Evolutionary conservation across 2,113 vertebrate genomes (phyloP).

Genomic region (Willisornis vidua): DNA sequence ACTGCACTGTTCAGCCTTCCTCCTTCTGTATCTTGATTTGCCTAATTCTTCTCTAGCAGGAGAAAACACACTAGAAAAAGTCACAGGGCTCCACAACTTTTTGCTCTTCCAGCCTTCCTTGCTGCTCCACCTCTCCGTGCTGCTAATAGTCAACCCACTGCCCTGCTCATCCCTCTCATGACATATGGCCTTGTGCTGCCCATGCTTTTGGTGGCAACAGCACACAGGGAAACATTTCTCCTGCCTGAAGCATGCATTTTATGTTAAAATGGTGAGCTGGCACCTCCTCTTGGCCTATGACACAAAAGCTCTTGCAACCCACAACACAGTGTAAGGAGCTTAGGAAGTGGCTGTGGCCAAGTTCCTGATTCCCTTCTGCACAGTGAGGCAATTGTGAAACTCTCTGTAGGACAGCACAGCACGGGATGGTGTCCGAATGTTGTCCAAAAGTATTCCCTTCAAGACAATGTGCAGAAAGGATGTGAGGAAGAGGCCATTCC

Average conservation of each 20-base stretch:
- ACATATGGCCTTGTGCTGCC: not conserved
- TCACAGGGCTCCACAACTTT: not conserved
- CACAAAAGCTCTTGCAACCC: conserved; percentile 24
- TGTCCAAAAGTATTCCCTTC: not conserved
- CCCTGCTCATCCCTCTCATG: not conserved
- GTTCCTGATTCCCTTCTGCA: not conserved
- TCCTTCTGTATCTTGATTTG: not conserved
- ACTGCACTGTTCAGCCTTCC: not conserved
- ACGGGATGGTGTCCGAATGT: not conserved
- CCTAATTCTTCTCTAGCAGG: not conserved
- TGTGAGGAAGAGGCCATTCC: not conserved
- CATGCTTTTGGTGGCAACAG: not conserved
- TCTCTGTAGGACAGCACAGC: not conserved
- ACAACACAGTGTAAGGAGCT: not conserved
- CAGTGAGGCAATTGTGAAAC: conserved; percentile 36
- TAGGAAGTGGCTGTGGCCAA: not conserved
- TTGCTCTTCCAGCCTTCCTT: not conserved
- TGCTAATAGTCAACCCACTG: not conserved
- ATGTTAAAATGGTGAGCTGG: not conserved
- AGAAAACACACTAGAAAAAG: not conserved
- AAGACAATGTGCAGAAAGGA: not conserved
- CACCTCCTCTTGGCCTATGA: not conserved
- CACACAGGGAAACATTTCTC: not conserved
- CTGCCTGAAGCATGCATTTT: not conserved
- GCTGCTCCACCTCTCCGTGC: not conserved